A percentile compares a stretch with the other conserved stretches of the same genome.
These are phyloP conservation scores for Andricus quercusramuli DNA, from an alignment of 2,888 invertebrate genomes.

Conservation along the genomic window DNA sequence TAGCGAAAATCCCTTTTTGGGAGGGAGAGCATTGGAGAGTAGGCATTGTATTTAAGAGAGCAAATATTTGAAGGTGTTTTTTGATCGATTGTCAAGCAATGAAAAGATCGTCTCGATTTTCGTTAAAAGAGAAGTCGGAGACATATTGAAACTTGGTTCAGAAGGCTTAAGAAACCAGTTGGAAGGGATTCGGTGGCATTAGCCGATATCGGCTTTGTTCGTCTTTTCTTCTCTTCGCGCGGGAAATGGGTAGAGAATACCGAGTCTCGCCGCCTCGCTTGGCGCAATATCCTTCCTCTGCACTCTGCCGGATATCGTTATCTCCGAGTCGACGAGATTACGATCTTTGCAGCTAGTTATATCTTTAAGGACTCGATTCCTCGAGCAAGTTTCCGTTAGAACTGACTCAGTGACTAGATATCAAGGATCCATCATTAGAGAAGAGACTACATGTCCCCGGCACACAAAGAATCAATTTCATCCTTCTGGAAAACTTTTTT, in stretches of 20 bases:
- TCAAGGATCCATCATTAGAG: slow-evolving; percentile 30
- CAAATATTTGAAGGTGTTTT: slow-evolving; percentile 23
- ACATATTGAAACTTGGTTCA: slow-evolving; percentile 19
- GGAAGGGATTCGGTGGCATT: slow-evolving; percentile 66
- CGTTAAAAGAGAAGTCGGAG: not conserved
- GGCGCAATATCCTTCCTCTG: slow-evolving; percentile 43
- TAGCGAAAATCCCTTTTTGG: not conserved
- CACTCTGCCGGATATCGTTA: slow-evolving; percentile 57
- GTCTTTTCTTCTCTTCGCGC: slow-evolving; percentile 55
- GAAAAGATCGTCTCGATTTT: not conserved
- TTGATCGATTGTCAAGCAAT: slow-evolving; percentile 3
- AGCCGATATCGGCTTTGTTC: slow-evolving; percentile 69
- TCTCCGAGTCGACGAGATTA: slow-evolving; percentile 52
- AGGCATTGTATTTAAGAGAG: not conserved
- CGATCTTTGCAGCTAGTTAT: slow-evolving; percentile 50
- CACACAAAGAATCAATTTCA: not conserved
- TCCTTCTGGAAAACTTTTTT: not conserved
- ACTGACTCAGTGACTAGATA: slow-evolving; percentile 1
- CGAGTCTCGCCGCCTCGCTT: slow-evolving; percentile 8
- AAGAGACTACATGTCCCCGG: not conserved
- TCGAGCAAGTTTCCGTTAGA: slow-evolving; percentile 25
- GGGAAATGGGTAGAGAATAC: slow-evolving; percentile 17
- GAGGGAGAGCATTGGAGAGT: not conserved
- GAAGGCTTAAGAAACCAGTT: slow-evolving; percentile 57
- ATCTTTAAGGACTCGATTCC: slow-evolving; percentile 28